phyloP scores from a whole-genome alignment of 2,113 vertebrate species.

The Chunga burmeisteri region DNA sequence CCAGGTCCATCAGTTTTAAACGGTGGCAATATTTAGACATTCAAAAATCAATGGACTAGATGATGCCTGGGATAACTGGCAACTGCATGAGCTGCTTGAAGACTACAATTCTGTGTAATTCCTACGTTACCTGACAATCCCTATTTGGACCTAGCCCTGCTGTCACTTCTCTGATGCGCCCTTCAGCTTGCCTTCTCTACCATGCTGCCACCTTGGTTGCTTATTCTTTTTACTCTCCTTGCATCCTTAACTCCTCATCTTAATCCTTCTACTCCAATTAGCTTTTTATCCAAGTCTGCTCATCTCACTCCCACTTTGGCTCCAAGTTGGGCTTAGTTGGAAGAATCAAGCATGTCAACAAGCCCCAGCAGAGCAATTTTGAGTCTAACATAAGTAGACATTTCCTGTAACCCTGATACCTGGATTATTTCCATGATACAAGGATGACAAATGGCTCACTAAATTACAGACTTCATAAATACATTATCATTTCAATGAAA shows the following conservation, averaged over 20 bases:
- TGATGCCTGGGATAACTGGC: not conserved
- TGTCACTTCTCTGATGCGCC: not conserved
- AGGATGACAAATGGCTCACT: slow-evolving; percentile 12
- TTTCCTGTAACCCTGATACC: not conserved
- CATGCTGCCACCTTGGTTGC: not conserved
- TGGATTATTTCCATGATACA: not conserved
- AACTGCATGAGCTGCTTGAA: not conserved
- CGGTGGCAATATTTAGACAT: not conserved
- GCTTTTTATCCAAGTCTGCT: not conserved
- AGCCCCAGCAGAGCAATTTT: not conserved
- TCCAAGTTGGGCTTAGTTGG: not conserved
- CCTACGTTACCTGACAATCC: not conserved
- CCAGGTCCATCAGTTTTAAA: not conserved
- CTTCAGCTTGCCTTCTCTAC: not conserved
- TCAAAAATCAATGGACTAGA: not conserved
- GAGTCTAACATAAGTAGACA: not conserved
- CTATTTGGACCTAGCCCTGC: not conserved
- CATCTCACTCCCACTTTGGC: not conserved
- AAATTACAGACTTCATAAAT: slow-evolving; percentile 24
- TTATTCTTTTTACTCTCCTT: not conserved
- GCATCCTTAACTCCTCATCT: not conserved
- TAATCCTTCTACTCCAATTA: not conserved
- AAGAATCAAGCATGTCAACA: not conserved
- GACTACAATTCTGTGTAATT: not conserved
- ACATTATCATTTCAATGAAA: slow-evolving; percentile 5